Evolutionary conservation across 1,140 invertebrate genomes (phyloP).

Genomic region (Diorhabda elongata): DNA sequence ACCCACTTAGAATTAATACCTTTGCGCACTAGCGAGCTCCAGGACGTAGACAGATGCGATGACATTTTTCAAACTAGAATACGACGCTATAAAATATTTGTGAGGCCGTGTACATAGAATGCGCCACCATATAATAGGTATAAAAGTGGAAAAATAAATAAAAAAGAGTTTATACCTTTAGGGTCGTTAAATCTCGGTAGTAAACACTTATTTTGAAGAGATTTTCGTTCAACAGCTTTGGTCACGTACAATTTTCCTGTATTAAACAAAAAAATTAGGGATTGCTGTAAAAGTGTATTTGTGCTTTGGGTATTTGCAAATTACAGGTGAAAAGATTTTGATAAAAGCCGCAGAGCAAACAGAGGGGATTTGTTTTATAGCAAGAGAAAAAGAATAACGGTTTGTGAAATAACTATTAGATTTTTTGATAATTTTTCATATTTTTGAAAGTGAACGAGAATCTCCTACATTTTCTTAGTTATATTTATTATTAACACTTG

Average conservation of each 20-base stretch:
- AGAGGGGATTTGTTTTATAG: too few relatives aligned
- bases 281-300: too few relatives aligned
- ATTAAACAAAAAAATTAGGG: too few relatives aligned
- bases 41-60: neutral
- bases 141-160: neutral
- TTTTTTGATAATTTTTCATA: too few relatives aligned
- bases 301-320: too few relatives aligned
- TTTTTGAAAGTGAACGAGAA: too few relatives aligned
- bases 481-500: too few relatives aligned
- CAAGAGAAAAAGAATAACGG: too few relatives aligned
- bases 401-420: too few relatives aligned
- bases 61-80: neutral
- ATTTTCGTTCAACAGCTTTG: neutral
- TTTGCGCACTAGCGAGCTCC: neutral
- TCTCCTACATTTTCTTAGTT: too few relatives aligned
- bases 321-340: too few relatives aligned
- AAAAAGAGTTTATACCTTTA: neutral
- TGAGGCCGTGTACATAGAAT: neutral
- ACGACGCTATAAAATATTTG: neutral
- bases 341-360: too few relatives aligned
- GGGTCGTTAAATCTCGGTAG: neutral
- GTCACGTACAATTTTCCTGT: neutral
- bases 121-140: conserved; percentile 1
- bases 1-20: conserved; percentile 17
- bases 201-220: conserved; percentile 2